Conservation (phyloP, 2,113 vertebrate species). For the Dinomys branickii region DNA sequence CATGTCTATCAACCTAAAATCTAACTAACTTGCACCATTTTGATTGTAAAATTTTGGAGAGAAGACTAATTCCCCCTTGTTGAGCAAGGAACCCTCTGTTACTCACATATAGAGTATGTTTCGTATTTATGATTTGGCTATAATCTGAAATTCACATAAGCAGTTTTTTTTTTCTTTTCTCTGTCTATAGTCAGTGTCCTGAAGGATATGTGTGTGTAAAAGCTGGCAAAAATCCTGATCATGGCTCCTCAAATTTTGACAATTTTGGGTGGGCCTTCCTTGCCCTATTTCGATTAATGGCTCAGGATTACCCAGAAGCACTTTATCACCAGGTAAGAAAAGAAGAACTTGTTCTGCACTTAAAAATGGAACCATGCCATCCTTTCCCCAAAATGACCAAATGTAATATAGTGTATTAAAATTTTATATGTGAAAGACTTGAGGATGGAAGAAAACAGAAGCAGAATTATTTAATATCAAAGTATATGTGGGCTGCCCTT, state of each 20-base stretch:
- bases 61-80: not conserved
- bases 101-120: not conserved
- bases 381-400: not conserved
- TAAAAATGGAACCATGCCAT: not conserved
- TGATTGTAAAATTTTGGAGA: not conserved
- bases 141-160: not conserved
- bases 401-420: not conserved
- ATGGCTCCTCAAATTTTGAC: constrained; percentile 91
- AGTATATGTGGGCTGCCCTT: too few species aligned
- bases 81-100: not conserved
- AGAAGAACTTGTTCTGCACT: not conserved
- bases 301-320: constrained; percentile 91
- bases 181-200: constrained; percentile 76
- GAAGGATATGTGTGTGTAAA: constrained; percentile 79
- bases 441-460: not conserved
- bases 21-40: not conserved
- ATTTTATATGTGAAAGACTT: not conserved
- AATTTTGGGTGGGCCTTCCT: constrained; percentile 92
- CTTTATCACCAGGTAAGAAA: constrained; percentile 91
- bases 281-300: constrained; percentile 91
- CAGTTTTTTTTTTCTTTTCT: constrained; percentile 14
- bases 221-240: constrained; percentile 88
- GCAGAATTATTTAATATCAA: not conserved
- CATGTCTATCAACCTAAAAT: not conserved
- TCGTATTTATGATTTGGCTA: not conserved